Evolutionary conservation across 2,888 invertebrate species (phyloP).

Genomic region (Psylliodes chrysocephalus): DNA sequence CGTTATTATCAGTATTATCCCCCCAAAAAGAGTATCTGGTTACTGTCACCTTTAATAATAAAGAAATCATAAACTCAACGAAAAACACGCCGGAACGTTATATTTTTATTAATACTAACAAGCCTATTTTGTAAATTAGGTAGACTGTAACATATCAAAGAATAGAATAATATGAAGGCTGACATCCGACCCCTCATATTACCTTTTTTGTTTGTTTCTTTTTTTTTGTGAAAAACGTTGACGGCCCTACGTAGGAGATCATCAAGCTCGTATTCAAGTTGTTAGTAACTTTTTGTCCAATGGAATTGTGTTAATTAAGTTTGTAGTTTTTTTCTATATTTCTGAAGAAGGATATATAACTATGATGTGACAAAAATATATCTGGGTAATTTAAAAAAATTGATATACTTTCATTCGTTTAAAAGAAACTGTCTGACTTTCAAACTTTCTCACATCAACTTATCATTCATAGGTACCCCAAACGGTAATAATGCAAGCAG

Average conservation of each 20-base stretch:
- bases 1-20: too few relatives aligned
- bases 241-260: conserved; percentile 11
- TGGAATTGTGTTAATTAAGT: conserved; percentile 3
- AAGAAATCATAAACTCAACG: conserved; percentile 8
- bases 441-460: too few relatives aligned
- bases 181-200: conserved; percentile 26
- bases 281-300: not conserved
- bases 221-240: conserved; percentile 5
- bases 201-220: too few relatives aligned
- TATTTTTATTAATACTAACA: conserved; percentile 41
- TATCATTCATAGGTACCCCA: too few relatives aligned
- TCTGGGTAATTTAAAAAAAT: too few relatives aligned
- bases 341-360: not conserved
- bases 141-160: conserved; percentile 50
- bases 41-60: conserved; percentile 25
- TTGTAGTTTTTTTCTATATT: not conserved
- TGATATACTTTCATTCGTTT: too few relatives aligned
- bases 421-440: too few relatives aligned
- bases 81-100: conserved; percentile 10
- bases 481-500: too few relatives aligned
- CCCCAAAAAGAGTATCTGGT: conserved; percentile 17
- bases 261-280: conserved; percentile 21
- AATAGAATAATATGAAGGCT: conserved; percentile 25
- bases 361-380: not conserved
- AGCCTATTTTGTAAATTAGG: conserved; percentile 49